phyloP scores from a whole-genome alignment of 2,113 vertebrate species.

The Bujurquina vittata region DNA sequence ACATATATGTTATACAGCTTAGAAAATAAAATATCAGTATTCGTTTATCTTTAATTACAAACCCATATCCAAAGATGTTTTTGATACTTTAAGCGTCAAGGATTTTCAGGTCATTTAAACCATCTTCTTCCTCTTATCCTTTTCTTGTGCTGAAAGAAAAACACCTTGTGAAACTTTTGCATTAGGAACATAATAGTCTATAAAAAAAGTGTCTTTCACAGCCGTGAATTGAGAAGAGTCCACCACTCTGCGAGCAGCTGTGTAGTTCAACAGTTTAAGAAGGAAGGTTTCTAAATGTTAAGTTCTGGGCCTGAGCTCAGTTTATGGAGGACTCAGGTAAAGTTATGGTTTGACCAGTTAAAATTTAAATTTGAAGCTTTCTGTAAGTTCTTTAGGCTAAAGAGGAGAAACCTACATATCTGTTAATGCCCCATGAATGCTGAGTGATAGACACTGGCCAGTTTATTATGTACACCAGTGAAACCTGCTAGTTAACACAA shows the following conservation, averaged over 20 bases:
- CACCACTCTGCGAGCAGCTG: neutral
- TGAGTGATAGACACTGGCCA: too few relatives aligned
- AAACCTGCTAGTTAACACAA: too few relatives aligned
- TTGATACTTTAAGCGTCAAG: neutral
- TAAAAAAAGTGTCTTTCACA: neutral
- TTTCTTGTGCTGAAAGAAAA: neutral
- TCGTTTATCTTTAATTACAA: neutral
- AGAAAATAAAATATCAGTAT: neutral
- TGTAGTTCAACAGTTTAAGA: neutral
- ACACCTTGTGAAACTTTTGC: neutral
- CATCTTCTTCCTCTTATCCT: too few relatives aligned
- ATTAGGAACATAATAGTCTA: neutral
- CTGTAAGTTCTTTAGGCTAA: neutral
- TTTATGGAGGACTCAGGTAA: neutral
- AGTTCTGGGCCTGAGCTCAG: neutral
- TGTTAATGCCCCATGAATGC: too few relatives aligned
- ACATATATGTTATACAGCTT: neutral
- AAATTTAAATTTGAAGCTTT: neutral
- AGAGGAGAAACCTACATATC: neutral
- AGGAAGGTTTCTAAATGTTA: too few relatives aligned
- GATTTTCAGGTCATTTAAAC: neutral
- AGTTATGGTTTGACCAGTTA: neutral
- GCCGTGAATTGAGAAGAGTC: neutral
- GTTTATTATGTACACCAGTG: too few relatives aligned
- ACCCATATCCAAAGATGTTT: neutral